Base-by-base conservation (phyloP, 2,797 vertebrate species). In the Onychomys torridus region DNA sequence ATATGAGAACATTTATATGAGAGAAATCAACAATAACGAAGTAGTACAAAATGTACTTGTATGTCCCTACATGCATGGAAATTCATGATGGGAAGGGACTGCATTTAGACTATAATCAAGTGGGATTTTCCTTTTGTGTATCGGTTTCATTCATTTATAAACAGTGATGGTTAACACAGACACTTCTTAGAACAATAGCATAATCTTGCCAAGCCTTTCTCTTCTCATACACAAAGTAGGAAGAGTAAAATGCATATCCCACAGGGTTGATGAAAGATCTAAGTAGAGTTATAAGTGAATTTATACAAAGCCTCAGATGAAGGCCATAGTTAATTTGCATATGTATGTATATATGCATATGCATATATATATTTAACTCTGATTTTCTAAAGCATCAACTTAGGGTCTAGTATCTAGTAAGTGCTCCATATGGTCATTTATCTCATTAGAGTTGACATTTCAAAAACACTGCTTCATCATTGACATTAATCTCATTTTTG, bases 401-500 rank as follows among this genome's bases (percentile, higher is more conserved):
- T 75, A 92, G 43, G 34, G 32, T 40, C 52, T 73, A 21, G 4
- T 65, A 43, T 25, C 46, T 46, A 71, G 34, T 69, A 85, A 81
- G 52, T 77, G 43, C 6, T 95, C 27, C 94, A 27, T 81, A 76
- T 55, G 59, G 71, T 76, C 85, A 76, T 94, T 92, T 92, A 79
- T 94, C 23, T 96, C 59, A 16, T 25, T 29, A 79, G 65, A 85
- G 37, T 16, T 96, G 95, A 29, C 25, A 65, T 77, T 93, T 96
- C 69, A 93, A 75, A 96, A 92, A 78, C 32, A 85, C 92, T 94
- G 46, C 67, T 87, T 77, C 75, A 37, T 37, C 82, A 91, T 12
- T 95, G 76, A 57, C 84, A 75, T 94, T 96, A 82, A 96, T 96
- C 83, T 55, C 32, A 93, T 96, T 91, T 91, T 91, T 84, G 59